Evolutionary conservation across 2,797 vertebrate species (phyloP).

Genomic region (Gymnopithys bicolor): DNA sequence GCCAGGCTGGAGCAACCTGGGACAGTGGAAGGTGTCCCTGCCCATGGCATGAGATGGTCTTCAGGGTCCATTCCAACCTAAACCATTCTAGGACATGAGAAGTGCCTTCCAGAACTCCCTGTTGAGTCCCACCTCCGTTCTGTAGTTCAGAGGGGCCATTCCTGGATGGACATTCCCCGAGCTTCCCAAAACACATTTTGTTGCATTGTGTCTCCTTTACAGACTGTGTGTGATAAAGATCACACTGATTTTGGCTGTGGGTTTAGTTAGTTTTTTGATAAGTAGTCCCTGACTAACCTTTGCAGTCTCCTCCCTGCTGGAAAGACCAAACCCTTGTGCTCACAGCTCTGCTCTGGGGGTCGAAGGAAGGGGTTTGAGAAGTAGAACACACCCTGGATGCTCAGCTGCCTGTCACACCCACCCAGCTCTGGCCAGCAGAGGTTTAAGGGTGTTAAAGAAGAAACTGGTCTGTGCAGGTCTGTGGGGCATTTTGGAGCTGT

Average conservation of each 20-base stretch:
- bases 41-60: neutral
- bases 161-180: neutral
- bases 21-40: rapidly evolving
- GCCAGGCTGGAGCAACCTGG: rapidly evolving
- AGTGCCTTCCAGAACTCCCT: neutral
- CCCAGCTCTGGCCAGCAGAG: neutral
- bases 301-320: neutral
- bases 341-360: rapidly evolving
- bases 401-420: neutral
- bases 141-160: neutral
- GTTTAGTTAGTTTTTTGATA: neutral
- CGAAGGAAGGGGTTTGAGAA: neutral
- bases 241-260: neutral
- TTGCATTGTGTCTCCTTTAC: neutral
- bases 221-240: neutral
- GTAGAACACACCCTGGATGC: neutral
- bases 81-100: neutral
- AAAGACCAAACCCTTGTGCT: neutral
- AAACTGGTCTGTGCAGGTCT: neutral
- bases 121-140: neutral
- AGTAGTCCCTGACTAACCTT: neutral
- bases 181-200: neutral
- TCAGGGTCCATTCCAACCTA: neutral
- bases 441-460: neutral
- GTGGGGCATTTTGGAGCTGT: neutral